A percentile compares a stretch with the other conserved stretches of the same genome.
These are phyloP conservation scores for Lepidurus arcticus DNA, from an alignment of 1,140 invertebrate genomes.

Conservation along the genomic window DNA sequence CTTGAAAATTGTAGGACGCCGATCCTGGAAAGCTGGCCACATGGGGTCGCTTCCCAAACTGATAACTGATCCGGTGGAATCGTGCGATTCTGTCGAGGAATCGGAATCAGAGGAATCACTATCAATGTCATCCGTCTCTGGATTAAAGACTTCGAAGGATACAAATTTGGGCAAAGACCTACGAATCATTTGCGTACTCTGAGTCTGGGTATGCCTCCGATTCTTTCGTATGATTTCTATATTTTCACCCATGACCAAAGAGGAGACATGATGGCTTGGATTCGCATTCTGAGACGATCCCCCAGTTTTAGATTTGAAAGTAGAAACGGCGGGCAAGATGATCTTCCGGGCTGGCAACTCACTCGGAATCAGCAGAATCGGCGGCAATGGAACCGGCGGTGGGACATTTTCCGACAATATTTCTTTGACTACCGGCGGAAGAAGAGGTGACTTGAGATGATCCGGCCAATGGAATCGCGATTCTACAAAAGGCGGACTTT, in stretches of 20 bases:
- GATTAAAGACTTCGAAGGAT: slow-evolving; percentile 78
- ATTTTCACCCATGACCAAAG: slow-evolving; percentile 39
- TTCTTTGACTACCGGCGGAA: not conserved
- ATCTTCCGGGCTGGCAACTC: slow-evolving; percentile 15
- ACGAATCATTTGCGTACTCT: slow-evolving; percentile 13
- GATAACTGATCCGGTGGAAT: slow-evolving; percentile 77
- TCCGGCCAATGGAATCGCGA: slow-evolving; percentile 2
- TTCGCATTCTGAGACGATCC: slow-evolving; percentile 14
- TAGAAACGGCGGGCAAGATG: slow-evolving; percentile 4
- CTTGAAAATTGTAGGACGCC: slow-evolving; percentile 30
- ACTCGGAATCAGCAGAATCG: slow-evolving; percentile 17
- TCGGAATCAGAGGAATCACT: slow-evolving; percentile 73
- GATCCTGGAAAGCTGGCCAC: slow-evolving; percentile 34
- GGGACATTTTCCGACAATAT: not conserved
- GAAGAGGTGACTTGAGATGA: not conserved
- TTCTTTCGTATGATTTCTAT: slow-evolving; percentile 40
- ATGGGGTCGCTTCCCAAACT: slow-evolving; percentile 50
- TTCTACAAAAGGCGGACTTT: slow-evolving; percentile 30
- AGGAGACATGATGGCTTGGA: slow-evolving; percentile 37
- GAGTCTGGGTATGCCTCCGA: not conserved
- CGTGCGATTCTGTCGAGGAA: slow-evolving; percentile 59
- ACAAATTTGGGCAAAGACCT: slow-evolving; percentile 59
- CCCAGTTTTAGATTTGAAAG: slow-evolving; percentile 24
- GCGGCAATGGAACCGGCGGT: slow-evolving; percentile 9
- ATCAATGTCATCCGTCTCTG: slow-evolving; percentile 81